Evolutionary conservation across 1,140 invertebrate genomes (phyloP).

Genomic region (Brevipalpus yothersi): DNA sequence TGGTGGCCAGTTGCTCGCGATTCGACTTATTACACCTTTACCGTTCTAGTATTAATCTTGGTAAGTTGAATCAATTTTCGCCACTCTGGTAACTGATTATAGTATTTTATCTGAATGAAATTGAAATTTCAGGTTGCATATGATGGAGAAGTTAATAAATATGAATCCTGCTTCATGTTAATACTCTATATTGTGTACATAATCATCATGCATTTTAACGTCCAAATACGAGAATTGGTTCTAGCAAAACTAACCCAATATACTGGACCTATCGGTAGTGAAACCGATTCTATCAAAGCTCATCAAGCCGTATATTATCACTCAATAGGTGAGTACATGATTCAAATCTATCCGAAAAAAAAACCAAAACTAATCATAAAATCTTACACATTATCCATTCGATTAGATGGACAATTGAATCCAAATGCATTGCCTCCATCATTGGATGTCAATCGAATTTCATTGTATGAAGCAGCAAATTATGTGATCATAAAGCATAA

Average conservation of each 20-base stretch:
- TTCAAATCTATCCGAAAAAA: background rate
- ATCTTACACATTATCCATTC: background rate
- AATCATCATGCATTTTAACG: constrained; percentile 17
- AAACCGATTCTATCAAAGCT: background rate
- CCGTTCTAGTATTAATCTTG: constrained; percentile 14
- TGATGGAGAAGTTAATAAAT: constrained; percentile 16
- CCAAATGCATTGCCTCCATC: background rate
- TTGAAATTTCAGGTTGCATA: constrained; percentile 12
- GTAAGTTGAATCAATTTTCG: background rate
- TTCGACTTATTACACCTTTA: constrained; percentile 22
- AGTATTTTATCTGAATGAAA: background rate
- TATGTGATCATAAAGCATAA: constrained; percentile 17
- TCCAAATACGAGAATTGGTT: constrained; percentile 3
- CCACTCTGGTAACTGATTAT: background rate
- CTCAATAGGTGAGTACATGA: background rate
- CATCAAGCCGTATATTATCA: background rate
- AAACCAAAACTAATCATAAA: background rate
- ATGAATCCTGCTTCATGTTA: constrained; percentile 17
- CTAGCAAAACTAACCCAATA: background rate
- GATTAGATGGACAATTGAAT: no score
- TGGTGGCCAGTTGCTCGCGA: constrained; percentile 25
- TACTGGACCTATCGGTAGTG: background rate
- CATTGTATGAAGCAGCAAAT: constrained; percentile 9
- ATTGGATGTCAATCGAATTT: background rate
- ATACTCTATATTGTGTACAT: constrained; percentile 17